Evolutionary conservation across 1,140 invertebrate genomes (phyloP).

Genomic region (Mizuhopecten yessoensis): DNA sequence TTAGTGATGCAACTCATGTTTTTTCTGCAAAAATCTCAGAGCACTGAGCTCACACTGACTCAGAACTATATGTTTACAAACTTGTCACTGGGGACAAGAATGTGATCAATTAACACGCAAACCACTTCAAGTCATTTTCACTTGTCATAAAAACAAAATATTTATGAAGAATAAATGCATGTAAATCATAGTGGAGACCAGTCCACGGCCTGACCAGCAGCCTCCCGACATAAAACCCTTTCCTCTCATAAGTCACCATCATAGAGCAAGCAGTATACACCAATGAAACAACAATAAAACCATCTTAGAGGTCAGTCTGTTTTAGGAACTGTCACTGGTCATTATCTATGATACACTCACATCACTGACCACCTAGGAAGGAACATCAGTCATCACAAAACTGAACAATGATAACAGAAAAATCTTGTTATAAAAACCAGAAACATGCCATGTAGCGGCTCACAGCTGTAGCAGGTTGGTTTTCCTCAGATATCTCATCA

Average conservation of each 20-base stretch:
- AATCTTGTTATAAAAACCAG: not conserved
- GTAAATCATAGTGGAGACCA: not conserved
- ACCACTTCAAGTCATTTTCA: not conserved
- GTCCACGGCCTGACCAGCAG: not conserved
- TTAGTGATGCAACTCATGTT: too few relatives aligned
- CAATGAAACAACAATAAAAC: slow-evolving; percentile 35
- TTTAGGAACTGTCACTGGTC: not conserved
- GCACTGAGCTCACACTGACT: not conserved
- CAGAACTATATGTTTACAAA: not conserved
- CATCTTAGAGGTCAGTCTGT: not conserved
- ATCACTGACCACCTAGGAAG: slow-evolving; percentile 14
- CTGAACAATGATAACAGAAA: not conserved
- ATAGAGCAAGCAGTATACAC: not conserved
- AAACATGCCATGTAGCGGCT: slow-evolving; percentile 11
- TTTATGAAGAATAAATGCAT: not conserved
- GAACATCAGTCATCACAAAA: not conserved
- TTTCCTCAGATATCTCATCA: not conserved
- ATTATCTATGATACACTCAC: not conserved
- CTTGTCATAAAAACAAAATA: not conserved
- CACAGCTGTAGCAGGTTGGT: not conserved
- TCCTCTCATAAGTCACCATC: slow-evolving; percentile 16
- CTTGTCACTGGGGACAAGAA: not conserved
- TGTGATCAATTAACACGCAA: not conserved
- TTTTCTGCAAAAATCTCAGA: too few relatives aligned
- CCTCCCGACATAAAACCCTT: not conserved